phyloP scores from a whole-genome alignment of 2,113 vertebrate species.

The Pangasianodon gigas region DNA sequence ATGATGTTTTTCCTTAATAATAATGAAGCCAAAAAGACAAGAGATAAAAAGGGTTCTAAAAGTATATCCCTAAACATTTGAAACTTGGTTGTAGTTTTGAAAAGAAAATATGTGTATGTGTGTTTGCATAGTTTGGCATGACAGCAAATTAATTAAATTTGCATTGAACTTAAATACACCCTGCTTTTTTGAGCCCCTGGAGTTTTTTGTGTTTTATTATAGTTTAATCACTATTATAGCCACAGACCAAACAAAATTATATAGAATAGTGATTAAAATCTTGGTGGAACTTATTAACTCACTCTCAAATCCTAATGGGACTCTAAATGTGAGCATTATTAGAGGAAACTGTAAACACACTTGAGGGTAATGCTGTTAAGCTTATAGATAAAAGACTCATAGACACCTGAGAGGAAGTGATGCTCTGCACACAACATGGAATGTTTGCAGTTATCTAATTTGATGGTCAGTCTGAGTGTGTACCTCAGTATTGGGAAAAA shows the following conservation, averaged over 20 bases:
- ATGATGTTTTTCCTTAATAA: neutral
- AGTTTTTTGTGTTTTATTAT: neutral
- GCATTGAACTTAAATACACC: neutral
- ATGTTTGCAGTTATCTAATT: neutral
- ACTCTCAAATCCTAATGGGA: neutral
- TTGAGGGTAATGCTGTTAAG: neutral
- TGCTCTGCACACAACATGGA: neutral
- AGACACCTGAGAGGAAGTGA: neutral
- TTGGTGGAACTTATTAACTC: neutral
- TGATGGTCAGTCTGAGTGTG: neutral
- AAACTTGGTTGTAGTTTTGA: neutral
- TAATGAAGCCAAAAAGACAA: neutral
- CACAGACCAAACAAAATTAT: neutral
- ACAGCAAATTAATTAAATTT: conserved; percentile 3
- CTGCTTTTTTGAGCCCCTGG: neutral
- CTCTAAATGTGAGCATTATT: neutral
- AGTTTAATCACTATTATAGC: neutral
- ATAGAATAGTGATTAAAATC: too few species aligned
- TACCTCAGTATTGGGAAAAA: neutral
- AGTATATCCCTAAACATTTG: neutral
- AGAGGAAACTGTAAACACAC: neutral
- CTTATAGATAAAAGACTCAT: neutral
- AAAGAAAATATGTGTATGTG: neutral
- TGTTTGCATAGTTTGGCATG: neutral
- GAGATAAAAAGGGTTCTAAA: neutral